phyloP scores from a whole-genome alignment of 2,888 invertebrate genomes.

The Silvanus unidentatus region DNA sequence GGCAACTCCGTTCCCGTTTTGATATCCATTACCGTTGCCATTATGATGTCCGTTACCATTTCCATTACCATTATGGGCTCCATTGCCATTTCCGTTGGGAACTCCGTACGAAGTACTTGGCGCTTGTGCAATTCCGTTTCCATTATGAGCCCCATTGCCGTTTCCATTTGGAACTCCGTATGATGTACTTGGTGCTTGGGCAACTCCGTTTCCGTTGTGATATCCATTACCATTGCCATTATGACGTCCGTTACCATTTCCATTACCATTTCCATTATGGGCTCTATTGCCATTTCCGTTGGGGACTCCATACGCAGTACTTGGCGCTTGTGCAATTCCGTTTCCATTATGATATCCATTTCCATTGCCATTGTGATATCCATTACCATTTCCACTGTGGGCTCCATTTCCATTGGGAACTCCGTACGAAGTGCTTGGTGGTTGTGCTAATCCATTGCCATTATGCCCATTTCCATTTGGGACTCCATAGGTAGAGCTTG shows the following conservation, averaged over 20 bases:
- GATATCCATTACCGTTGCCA: conserved; percentile 16
- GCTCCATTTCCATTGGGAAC: conserved; percentile 20
- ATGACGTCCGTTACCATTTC: conserved; percentile 18
- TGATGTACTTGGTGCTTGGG: conserved; percentile 8
- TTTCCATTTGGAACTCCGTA: conserved; percentile 40
- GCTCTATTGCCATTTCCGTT: conserved; percentile 12
- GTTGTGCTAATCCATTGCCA: conserved; percentile 20
- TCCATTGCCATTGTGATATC: conserved; percentile 13
- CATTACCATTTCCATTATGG: conserved; percentile 17
- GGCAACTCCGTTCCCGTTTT: not conserved
- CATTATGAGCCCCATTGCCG: conserved; percentile 17
- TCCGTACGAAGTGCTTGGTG: conserved; percentile 25
- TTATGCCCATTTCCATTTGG: conserved; percentile 29
- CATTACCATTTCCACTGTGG: conserved; percentile 2
- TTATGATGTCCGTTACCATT: conserved; percentile 9
- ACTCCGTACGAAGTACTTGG: conserved; percentile 27
- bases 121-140: conserved; percentile 20
- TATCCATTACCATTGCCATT: conserved; percentile 23
- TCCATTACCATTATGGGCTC: conserved; percentile 14
- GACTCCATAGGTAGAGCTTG: conserved; percentile 34
- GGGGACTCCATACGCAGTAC: not conserved
- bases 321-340: not conserved
- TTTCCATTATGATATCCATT: conserved; percentile 1
- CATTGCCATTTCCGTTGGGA: conserved; percentile 17
- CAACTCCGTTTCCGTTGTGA: conserved; percentile 19